phyloP scores from a whole-genome alignment of 2,113 vertebrate genomes.

The Trachemys scripta region DNA sequence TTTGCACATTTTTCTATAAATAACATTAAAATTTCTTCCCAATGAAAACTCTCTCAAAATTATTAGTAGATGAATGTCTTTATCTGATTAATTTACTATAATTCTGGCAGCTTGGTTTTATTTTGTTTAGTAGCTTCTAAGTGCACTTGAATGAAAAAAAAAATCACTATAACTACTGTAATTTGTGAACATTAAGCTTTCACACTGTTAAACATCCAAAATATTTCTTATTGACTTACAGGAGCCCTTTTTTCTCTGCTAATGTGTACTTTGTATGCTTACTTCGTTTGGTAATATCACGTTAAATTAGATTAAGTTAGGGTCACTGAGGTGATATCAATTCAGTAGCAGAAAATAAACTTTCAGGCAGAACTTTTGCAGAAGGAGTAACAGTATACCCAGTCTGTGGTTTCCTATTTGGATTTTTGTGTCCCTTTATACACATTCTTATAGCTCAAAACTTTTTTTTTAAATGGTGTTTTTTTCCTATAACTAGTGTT shows the following conservation, averaged over 20 bases:
- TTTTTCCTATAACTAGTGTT: not conserved
- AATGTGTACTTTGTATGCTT: not conserved
- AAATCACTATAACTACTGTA: not conserved
- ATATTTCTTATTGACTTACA: not conserved
- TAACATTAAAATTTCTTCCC: not conserved
- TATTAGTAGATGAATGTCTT: not conserved
- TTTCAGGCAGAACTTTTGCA: not conserved
- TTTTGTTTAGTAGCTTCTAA: not conserved
- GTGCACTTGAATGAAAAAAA: not conserved
- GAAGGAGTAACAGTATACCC: not conserved
- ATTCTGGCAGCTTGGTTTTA: not conserved
- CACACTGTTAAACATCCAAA: not conserved
- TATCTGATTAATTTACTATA: not conserved
- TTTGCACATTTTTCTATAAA: not conserved
- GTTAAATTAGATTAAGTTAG: conserved; percentile 9
- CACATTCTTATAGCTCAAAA: not conserved
- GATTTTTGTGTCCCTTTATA: not conserved
- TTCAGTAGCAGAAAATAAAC: not conserved
- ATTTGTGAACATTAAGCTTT: not conserved
- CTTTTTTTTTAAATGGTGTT: not conserved
- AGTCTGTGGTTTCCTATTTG: not conserved
- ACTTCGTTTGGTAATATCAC: not conserved
- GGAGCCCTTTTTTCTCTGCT: not conserved
- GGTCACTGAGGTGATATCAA: accelerated
- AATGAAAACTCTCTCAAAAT: not conserved